Evolutionary conservation across 2,797 vertebrate species (phyloP).

Genomic region (Mormyrops attenuatus): DNA sequence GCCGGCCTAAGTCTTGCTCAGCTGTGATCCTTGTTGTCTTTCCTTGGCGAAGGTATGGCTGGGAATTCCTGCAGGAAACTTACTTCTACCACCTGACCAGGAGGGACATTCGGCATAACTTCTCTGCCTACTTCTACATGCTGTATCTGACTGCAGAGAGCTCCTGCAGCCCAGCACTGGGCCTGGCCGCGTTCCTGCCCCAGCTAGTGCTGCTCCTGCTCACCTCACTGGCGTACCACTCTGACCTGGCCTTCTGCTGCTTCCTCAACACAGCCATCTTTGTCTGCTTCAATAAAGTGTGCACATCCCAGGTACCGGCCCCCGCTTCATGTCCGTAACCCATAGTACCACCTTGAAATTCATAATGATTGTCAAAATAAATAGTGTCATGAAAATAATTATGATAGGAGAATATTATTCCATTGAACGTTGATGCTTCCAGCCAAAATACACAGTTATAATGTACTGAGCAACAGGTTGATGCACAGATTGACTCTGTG

Average conservation of each 20-base stretch:
- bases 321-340: background rate
- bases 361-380: background rate
- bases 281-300: slow-evolving; percentile 96
- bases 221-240: slow-evolving; percentile 68
- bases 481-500: background rate
- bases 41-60: slow-evolving; percentile 67
- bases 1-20: background rate
- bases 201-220: slow-evolving; percentile 72
- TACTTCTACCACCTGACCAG: slow-evolving; percentile 89
- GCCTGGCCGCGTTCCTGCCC: slow-evolving; percentile 77
- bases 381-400: background rate
- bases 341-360: background rate
- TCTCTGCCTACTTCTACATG: slow-evolving; percentile 96
- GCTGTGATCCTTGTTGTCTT: background rate
- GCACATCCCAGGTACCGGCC: slow-evolving; percentile 79
- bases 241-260: slow-evolving; percentile 79
- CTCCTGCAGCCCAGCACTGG: slow-evolving; percentile 68
- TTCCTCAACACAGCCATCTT: slow-evolving; percentile 86
- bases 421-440: background rate
- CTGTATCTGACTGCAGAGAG: slow-evolving; percentile 81
- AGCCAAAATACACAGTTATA: background rate
- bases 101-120: slow-evolving; percentile 87
- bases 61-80: slow-evolving; percentile 84
- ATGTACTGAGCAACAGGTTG: background rate
- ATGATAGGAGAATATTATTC: background rate